Percentiles rank a stretch among this genome's conserved stretches.
These are phyloP conservation scores for Pristis pectinata DNA, from an alignment of 2,797 vertebrate species.

Conservation along the genomic window DNA sequence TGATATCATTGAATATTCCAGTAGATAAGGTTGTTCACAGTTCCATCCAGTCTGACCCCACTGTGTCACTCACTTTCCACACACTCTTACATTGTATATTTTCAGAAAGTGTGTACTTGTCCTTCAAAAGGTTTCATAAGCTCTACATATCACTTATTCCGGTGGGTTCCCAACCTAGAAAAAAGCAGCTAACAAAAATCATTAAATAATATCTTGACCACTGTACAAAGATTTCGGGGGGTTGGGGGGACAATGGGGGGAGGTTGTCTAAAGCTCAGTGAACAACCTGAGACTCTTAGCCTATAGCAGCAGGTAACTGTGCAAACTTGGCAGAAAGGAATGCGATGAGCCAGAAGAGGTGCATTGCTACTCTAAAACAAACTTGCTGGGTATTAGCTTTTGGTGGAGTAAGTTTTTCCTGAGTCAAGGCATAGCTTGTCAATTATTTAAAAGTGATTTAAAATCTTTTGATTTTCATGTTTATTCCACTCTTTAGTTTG, in stretches of 20 bases:
- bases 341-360: neutral
- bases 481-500: neutral
- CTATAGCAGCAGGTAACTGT: neutral
- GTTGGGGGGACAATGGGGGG: too few species aligned
- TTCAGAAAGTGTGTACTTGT: neutral
- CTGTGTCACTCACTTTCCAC: neutral
- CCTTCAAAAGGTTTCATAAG: neutral
- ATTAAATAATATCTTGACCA: neutral
- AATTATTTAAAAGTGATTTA: neutral
- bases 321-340: neutral
- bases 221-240: neutral
- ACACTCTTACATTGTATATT: neutral
- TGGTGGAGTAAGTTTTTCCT: neutral
- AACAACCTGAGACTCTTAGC: neutral
- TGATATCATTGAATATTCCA: neutral
- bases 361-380: neutral
- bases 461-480: neutral
- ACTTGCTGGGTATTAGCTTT: neutral
- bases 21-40: neutral
- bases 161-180: neutral
- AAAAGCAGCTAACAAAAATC: neutral
- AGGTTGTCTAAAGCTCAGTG: neutral
- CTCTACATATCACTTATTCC: neutral
- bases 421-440: neutral
- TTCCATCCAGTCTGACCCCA: neutral